Evolutionary conservation across 1,140 invertebrate genomes (phyloP), one percentile per base, ranked within the genome.

Genomic region (Mizuhopecten yessoensis): DNA sequence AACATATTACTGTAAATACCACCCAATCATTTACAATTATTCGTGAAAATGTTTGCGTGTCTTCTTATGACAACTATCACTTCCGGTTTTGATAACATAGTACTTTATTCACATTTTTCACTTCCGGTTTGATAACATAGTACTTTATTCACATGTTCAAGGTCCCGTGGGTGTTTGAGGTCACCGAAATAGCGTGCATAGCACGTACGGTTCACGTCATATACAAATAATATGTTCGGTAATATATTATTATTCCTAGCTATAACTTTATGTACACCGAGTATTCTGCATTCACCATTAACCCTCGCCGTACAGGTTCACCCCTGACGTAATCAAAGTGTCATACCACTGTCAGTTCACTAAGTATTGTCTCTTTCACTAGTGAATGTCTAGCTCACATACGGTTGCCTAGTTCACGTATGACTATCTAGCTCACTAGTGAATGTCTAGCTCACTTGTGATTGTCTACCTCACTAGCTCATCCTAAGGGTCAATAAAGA

Each of bases 211-310:
- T 7, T 39, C 36, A 39, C 36, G 36, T 39, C 36, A 75, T 29
- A 13, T 75, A 11, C 7, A n/a, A 75, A n/a, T 75, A 5, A 29
- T 75, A 75, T 75, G n/a, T 75, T 29, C 57, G 29, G 29, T 75
- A 75, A 75, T 75, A 75, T 75, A 75, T 75, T 75, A 75, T 75
- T 75, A 75, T 75, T 75, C 57, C 57, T 3, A 29, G 5, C 57
- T 75, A 75, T 17, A 75, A n/a, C 23, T n/a, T 3, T 75, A 75
- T 75, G 57, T 75, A 75, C 57, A 75, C 57, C 57, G 57, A 75
- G 57, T 75, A 75, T 75, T 75, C 57, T 75, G n/a, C 23, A 75
- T 29, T 75, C 57, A 75, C 57, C 57, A 75, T 29, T n/a, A 7
- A 75, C n/a, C n/a, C 57, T 75, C 23, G 29, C n/a, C 3, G 17